phyloP scores from a whole-genome alignment of 2,113 vertebrate genomes.

The Geococcyx californianus region DNA sequence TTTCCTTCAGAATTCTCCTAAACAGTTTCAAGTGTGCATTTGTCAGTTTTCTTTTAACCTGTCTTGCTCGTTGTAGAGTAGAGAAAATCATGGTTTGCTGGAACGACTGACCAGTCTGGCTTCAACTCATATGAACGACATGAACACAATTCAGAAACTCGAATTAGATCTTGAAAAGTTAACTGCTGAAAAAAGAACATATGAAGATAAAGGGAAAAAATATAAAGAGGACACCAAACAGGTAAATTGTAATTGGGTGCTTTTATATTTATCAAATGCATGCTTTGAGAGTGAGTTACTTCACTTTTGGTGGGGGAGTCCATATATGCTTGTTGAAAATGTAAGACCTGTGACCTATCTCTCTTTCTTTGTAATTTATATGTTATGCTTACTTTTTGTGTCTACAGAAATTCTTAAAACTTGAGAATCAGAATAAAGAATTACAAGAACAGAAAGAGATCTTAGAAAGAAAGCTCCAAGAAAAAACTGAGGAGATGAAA shows the following conservation, averaged over 20 bases:
- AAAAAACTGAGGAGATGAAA: constrained; percentile 81
- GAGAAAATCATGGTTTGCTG: constrained; percentile 88
- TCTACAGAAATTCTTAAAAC: constrained; percentile 73
- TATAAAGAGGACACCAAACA: constrained; percentile 76
- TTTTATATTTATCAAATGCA: not conserved
- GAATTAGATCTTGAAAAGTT: constrained; percentile 85
- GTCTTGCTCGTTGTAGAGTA: constrained; percentile 76
- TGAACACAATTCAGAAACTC: constrained; percentile 83
- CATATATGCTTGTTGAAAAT: not conserved
- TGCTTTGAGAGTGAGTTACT: not conserved
- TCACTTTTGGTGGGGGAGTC: not conserved
- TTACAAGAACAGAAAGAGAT: constrained; percentile 79
- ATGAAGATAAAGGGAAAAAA: constrained; percentile 82
- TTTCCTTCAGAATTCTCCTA: not conserved
- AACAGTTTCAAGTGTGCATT: not conserved
- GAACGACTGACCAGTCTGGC: constrained; percentile 87
- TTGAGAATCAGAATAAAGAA: constrained; percentile 78
- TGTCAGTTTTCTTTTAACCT: not conserved
- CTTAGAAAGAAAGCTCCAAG: constrained; percentile 77
- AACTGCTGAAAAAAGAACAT: constrained; percentile 67
- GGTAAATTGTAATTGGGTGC: constrained; percentile 67
- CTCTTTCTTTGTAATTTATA: not conserved
- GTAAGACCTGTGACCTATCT: not conserved
- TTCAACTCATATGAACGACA: constrained; percentile 72
- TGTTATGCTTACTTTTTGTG: not conserved